Conservation (phyloP, 2,888 invertebrate genomes). For the Aricia artaxerxes region DNA sequence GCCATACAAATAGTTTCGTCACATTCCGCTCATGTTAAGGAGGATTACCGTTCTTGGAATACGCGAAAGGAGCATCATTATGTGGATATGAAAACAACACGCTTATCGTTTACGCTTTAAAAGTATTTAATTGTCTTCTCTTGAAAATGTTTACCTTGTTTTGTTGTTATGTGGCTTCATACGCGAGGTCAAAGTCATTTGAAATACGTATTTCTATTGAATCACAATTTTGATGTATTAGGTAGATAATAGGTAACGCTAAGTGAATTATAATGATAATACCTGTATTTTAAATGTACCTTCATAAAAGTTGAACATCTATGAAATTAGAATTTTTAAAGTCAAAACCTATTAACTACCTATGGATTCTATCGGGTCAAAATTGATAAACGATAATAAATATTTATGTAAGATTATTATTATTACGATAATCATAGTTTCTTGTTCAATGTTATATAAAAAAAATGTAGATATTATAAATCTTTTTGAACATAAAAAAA, state of each 20-base stretch:
- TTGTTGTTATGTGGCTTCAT: slow-evolving; percentile 34
- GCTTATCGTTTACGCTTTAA: slow-evolving; percentile 28
- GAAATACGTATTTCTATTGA: background rate
- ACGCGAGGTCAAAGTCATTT: slow-evolving; percentile 30
- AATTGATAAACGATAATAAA: slow-evolving; percentile 8
- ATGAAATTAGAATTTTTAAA: slow-evolving; percentile 1
- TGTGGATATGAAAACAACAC: slow-evolving; percentile 23
- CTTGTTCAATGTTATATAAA: slow-evolving; percentile 24
- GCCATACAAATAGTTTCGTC: slow-evolving; percentile 2
- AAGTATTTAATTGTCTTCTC: slow-evolving; percentile 27
- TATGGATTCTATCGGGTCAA: slow-evolving; percentile 2
- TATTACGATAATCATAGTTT: slow-evolving; percentile 17
- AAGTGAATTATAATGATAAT: background rate
- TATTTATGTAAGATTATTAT: background rate
- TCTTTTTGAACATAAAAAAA: slow-evolving; percentile 36
- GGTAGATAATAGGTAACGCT: background rate
- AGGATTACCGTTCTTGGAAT: slow-evolving; percentile 6
- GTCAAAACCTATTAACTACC: background rate
- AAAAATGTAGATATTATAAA: slow-evolving; percentile 32
- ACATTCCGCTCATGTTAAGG: slow-evolving; percentile 3
- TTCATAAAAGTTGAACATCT: background rate
- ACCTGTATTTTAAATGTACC: no score
- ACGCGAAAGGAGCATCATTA: slow-evolving; percentile 10
- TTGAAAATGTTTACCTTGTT: slow-evolving; percentile 31
- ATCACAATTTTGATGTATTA: slow-evolving; percentile 28